A percentile compares a stretch with the other conserved stretches of the same genome.
These are phyloP conservation scores for Geotrypetes seraphini DNA, from an alignment of 2,797 vertebrate species.

Conservation along the genomic window DNA sequence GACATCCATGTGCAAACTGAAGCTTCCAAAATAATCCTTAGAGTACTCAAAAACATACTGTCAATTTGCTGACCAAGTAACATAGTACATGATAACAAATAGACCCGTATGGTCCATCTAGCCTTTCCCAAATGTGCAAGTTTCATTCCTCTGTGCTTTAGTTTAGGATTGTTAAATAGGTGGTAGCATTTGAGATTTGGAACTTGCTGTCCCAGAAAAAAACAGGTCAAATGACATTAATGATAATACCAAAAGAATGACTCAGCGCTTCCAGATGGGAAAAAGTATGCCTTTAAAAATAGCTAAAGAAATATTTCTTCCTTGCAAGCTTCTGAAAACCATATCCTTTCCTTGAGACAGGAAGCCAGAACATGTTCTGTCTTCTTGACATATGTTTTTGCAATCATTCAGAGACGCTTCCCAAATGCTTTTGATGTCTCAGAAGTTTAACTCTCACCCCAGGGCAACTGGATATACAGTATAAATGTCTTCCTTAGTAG, in stretches of 20 bases:
- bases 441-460: slow-evolving; percentile 10
- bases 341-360: slow-evolving; percentile 17
- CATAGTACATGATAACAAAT: too few species aligned
- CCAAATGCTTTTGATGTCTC: background rate
- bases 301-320: slow-evolving; percentile 16
- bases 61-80: too few species aligned
- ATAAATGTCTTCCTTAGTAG: slow-evolving; percentile 17
- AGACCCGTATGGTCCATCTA: too few species aligned
- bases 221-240: slow-evolving; percentile 28
- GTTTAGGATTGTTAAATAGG: too few species aligned
- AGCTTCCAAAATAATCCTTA: too few species aligned
- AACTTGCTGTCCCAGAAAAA: slow-evolving; percentile 32
- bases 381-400: slow-evolving; percentile 18
- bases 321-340: slow-evolving; percentile 7
- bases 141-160: too few species aligned
- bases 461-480: slow-evolving; percentile 6
- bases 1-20: too few species aligned
- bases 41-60: too few species aligned
- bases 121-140: too few species aligned
- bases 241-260: slow-evolving; percentile 41
- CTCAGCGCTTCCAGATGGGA: slow-evolving; percentile 26
- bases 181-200: slow-evolving; percentile 22
- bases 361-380: slow-evolving; percentile 12
- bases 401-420: slow-evolving; percentile 3
- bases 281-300: slow-evolving; percentile 18